A percentile compares a stretch with the other conserved stretches of the same genome.
Evolutionary conservation across 2,113 vertebrate species (phyloP).

Genomic region (Triplophysa siluroides): DNA sequence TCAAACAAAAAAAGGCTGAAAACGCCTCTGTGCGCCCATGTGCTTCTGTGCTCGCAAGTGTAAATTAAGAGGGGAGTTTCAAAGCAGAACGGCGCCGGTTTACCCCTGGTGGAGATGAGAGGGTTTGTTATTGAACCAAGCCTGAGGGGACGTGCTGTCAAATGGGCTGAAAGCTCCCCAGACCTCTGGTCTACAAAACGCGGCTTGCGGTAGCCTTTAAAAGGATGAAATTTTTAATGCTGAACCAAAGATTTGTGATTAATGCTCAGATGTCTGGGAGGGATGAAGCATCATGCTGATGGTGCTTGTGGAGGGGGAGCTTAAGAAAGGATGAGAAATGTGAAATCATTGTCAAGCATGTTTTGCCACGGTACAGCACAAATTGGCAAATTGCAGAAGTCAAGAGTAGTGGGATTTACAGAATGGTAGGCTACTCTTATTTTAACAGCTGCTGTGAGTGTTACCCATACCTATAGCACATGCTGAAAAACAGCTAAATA

Average conservation of each 20-base stretch:
- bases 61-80: background rate
- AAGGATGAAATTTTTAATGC: no score
- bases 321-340: no score
- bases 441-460: no score
- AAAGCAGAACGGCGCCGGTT: background rate
- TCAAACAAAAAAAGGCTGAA: background rate
- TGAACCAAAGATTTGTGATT: background rate
- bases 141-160: slow-evolving; percentile 14
- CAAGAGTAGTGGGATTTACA: background rate
- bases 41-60: slow-evolving; percentile 5
- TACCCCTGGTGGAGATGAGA: background rate
- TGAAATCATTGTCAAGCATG: no score
- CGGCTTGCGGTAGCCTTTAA: background rate
- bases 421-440: no score
- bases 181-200: background rate
- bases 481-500: no score
- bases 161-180: background rate
- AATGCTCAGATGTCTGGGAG: background rate
- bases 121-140: background rate
- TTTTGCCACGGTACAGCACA: no score
- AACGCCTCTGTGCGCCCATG: background rate
- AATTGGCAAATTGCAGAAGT: no score
- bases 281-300: no score
- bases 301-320: no score
- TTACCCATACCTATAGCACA: no score